Evolutionary conservation across 2,797 vertebrate species (phyloP).

Genomic region (Podargus strigoides): DNA sequence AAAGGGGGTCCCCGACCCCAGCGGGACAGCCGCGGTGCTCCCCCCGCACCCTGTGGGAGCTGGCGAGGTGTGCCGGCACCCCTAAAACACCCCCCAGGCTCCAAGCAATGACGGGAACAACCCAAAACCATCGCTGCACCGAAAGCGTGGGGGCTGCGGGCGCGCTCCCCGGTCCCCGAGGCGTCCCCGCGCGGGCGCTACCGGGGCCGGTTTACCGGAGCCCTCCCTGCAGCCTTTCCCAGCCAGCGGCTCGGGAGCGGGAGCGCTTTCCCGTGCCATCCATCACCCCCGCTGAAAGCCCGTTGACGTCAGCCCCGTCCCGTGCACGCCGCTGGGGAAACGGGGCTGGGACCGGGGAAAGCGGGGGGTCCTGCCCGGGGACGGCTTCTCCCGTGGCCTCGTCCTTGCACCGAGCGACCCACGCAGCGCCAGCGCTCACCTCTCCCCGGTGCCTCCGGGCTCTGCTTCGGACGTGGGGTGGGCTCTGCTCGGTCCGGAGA

Average conservation of each 20-base stretch:
- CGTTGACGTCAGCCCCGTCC: conserved; percentile 38
- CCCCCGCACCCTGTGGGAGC: background rate
- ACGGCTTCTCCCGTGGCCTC: background rate
- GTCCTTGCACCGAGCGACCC: background rate
- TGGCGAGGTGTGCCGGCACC: background rate
- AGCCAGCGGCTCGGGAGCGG: background rate
- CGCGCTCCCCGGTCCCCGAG: fast-evolving
- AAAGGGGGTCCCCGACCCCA: background rate
- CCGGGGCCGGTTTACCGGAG: background rate
- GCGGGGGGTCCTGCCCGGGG: background rate
- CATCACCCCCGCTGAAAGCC: conserved; percentile 30
- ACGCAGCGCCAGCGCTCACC: fast-evolving
- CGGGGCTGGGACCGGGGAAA: background rate
- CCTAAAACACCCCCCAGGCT: background rate
- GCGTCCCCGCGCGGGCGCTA: background rate
- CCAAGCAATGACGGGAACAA: fast-evolving
- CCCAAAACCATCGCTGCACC: background rate
- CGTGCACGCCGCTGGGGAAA: background rate
- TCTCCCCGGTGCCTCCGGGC: background rate
- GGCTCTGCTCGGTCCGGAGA: fast-evolving
- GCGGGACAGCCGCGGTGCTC: background rate
- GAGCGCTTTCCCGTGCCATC: conserved; percentile 23
- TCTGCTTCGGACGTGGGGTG: fast-evolving
- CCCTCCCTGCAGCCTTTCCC: background rate
- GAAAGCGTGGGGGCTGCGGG: background rate